A percentile compares a stretch with the other conserved stretches of the same genome.
Conservation (phyloP, 1,140 invertebrate genomes). For the Acromyrmex charruanus region DNA sequence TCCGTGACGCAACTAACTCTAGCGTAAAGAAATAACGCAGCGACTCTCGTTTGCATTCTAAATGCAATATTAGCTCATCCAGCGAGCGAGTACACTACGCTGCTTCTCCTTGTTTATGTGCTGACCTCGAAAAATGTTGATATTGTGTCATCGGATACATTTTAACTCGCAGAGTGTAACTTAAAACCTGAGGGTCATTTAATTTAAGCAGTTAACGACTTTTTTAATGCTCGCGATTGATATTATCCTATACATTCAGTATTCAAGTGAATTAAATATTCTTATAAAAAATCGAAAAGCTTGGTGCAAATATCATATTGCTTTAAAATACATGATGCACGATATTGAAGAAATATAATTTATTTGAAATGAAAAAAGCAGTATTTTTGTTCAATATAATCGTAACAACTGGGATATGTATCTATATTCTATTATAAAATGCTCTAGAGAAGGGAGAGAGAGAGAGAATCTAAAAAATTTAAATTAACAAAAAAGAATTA, state of each 20-base stretch:
- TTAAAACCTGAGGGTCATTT: background rate
- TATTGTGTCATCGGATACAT: constrained; percentile 27
- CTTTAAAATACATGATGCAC: background rate
- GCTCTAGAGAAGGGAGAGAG: background rate
- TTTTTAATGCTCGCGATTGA: background rate
- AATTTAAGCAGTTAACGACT: constrained; percentile 10
- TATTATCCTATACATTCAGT: background rate
- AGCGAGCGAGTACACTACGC: background rate
- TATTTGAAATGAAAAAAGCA: background rate
- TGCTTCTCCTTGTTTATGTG: constrained; percentile 38
- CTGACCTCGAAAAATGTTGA: constrained; percentile 7
- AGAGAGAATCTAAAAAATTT: background rate
- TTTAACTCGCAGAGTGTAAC: constrained; percentile 8
- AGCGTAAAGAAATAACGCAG: background rate
- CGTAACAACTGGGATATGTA: background rate
- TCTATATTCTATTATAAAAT: background rate
- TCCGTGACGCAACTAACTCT: background rate
- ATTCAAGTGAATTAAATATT: background rate
- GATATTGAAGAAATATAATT: background rate
- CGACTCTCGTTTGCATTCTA: constrained; percentile 26
- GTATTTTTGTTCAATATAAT: background rate
- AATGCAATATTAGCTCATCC: constrained; percentile 5
- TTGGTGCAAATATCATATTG: background rate
- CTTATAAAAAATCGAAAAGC: background rate
- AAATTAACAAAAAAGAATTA: background rate